A percentile compares a stretch with the other conserved stretches of the same genome.
These are phyloP conservation scores for Lipotes vexillifer DNA, from an alignment of 2,113 vertebrate species.

Conservation along the genomic window DNA sequence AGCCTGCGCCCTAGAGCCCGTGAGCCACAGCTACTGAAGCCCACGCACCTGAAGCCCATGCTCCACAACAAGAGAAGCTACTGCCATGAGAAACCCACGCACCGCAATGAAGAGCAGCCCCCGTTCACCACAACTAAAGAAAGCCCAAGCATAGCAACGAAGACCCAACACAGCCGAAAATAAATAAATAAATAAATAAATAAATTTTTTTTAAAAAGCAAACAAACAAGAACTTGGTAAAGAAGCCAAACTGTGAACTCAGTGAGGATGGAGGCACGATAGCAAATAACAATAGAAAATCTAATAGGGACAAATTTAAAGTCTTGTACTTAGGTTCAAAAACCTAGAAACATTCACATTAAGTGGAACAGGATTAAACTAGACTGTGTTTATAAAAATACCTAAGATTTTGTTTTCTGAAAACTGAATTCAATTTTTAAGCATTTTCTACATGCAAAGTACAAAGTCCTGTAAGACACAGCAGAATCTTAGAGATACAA, in stretches of 20 bases:
- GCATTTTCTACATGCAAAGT: neutral
- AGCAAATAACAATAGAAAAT: neutral
- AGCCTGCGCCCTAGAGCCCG: too few species aligned
- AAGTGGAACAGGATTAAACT: neutral
- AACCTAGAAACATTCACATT: neutral
- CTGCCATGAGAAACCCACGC: too few species aligned
- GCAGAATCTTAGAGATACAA: neutral
- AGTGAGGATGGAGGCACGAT: neutral
- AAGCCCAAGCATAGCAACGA: too few species aligned
- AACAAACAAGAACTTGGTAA: neutral
- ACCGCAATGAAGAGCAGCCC: too few species aligned
- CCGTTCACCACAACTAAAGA: too few species aligned
- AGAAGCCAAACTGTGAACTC: neutral
- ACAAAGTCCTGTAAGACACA: neutral
- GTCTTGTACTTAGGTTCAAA: neutral
- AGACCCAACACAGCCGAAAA: too few species aligned
- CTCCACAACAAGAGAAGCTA: too few species aligned
- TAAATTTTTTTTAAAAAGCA: too few species aligned
- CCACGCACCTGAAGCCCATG: too few species aligned
- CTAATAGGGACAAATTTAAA: neutral
- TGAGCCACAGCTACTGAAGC: too few species aligned
- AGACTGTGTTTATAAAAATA: neutral
- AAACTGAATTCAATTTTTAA: conserved; percentile 2
- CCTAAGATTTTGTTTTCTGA: neutral
- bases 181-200: too few species aligned